A percentile compares a stretch with the other conserved stretches of the same genome.
These are phyloP conservation scores for Macropis europaea DNA, from an alignment of 2,888 invertebrate species.

Conservation along the genomic window DNA sequence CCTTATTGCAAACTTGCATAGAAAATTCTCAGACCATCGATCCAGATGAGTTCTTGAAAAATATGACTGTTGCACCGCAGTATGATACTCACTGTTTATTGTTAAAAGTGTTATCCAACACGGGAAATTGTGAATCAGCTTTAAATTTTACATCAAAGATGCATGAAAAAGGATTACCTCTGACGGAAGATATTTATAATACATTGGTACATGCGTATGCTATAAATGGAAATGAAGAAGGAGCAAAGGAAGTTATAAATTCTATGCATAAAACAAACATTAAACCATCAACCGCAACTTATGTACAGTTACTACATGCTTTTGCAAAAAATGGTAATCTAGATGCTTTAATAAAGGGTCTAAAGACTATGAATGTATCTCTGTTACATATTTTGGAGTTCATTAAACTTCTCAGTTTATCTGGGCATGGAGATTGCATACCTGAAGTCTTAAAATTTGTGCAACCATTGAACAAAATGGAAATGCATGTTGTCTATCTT, in stretches of 20 bases:
- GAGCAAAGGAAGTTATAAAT: constrained; percentile 81
- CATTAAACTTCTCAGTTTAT: constrained; percentile 78
- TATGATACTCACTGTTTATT: constrained; percentile 82
- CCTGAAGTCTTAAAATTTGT: constrained; percentile 79
- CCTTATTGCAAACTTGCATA: constrained; percentile 82
- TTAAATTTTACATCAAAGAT: constrained; percentile 83
- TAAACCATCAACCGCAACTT: constrained; percentile 80
- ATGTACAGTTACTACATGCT: constrained; percentile 81
- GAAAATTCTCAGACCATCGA: constrained; percentile 81
- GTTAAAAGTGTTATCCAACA: constrained; percentile 79
- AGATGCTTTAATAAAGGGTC: constrained; percentile 75
- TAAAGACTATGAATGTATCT: constrained; percentile 65
- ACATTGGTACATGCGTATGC: constrained; percentile 83
- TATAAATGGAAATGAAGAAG: constrained; percentile 76
- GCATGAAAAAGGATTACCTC: constrained; percentile 81
- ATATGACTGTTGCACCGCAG: constrained; percentile 81
- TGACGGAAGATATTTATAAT: constrained; percentile 83
- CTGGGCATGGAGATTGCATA: constrained; percentile 73
- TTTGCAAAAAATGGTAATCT: constrained; percentile 80
- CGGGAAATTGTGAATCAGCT: constrained; percentile 83
- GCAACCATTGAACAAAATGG: constrained; percentile 59
- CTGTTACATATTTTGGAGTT: constrained; percentile 81
- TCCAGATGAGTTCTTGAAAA: constrained; percentile 80
- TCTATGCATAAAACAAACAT: constrained; percentile 84
- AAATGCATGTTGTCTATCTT: constrained; percentile 68